These are phyloP conservation scores for Nemopilema nomurai DNA, from an alignment of 30 jellyfish, hydroid and myxozoan species.

Conservation along the genomic window DNA sequence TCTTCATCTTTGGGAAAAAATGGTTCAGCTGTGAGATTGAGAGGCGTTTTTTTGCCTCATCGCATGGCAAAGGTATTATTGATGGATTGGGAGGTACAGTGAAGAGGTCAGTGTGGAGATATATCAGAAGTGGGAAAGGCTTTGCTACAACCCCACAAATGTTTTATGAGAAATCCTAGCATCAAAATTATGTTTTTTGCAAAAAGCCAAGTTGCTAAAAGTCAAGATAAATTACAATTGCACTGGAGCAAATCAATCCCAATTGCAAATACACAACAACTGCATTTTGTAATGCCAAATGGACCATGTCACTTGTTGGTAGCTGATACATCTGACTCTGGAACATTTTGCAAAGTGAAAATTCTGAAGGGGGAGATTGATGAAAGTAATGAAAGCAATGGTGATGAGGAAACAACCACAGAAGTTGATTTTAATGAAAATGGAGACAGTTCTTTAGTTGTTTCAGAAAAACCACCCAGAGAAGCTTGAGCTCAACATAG, in stretches of 20 bases:
- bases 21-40: constrained; percentile 15
- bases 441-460: background rate
- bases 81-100: no score
- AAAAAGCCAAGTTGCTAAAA: constrained; percentile 20
- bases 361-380: constrained; percentile 2
- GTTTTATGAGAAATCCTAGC: constrained; percentile 24
- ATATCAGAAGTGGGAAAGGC: no score
- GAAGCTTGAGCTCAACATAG: constrained; percentile 10
- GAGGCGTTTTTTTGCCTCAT: constrained; percentile 44
- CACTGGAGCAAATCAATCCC: constrained; percentile 37
- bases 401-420: constrained; percentile 10
- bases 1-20: background rate
- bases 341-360: background rate
- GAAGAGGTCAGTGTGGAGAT: no score
- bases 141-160: background rate
- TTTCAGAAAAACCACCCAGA: constrained; percentile 12
- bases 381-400: background rate
- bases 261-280: constrained; percentile 28
- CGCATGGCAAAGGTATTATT: constrained; percentile 69
- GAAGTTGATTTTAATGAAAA: background rate
- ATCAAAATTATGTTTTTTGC: background rate
- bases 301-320: constrained; percentile 26
- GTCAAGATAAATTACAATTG: background rate
- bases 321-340: constrained; percentile 28
- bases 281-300: constrained; percentile 31